phyloP scores from a whole-genome alignment of 2,113 vertebrate species.

The Poeciliopsis retropinna region DNA sequence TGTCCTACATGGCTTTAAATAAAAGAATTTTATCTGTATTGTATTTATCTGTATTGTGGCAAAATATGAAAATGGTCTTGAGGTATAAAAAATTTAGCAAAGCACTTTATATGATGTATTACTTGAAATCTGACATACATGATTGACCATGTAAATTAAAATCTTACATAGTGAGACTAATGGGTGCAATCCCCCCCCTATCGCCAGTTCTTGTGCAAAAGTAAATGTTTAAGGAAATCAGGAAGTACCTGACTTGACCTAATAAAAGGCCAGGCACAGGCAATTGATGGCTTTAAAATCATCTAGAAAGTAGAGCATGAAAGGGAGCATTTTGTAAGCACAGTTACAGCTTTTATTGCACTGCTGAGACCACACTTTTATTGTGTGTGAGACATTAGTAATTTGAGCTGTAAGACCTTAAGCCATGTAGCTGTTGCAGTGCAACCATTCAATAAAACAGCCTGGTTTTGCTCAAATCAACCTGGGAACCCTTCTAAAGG shows the following conservation, averaged over 20 bases:
- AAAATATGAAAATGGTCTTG: neutral
- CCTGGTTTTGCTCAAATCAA: constrained; percentile 47
- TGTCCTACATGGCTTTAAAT: too few species aligned
- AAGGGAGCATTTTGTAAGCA: constrained; percentile 46
- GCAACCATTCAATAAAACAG: constrained; percentile 60
- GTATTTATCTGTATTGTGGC: neutral
- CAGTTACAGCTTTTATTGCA: constrained; percentile 55
- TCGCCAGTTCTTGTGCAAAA: too few species aligned
- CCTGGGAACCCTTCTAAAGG: constrained; percentile 59
- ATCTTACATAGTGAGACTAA: neutral
- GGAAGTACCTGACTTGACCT: constrained; percentile 12
- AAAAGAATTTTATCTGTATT: too few species aligned
- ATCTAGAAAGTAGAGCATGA: constrained; percentile 44
- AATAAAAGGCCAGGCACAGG: constrained; percentile 1
- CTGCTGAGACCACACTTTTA: constrained; percentile 47
- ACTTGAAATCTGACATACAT: constrained; percentile 13
- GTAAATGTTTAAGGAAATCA: neutral
- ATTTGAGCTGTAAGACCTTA: constrained; percentile 59
- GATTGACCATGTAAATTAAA: neutral
- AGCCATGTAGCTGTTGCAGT: constrained; percentile 54
- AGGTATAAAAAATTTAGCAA: neutral
- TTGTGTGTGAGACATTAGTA: constrained; percentile 55
- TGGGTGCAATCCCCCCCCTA: too few species aligned
- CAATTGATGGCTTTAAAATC: constrained; percentile 24
- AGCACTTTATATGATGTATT: neutral